These are phyloP conservation scores for Drosophila putrida DNA, from an alignment of 2,888 invertebrate genomes.

Conservation along the genomic window DNA sequence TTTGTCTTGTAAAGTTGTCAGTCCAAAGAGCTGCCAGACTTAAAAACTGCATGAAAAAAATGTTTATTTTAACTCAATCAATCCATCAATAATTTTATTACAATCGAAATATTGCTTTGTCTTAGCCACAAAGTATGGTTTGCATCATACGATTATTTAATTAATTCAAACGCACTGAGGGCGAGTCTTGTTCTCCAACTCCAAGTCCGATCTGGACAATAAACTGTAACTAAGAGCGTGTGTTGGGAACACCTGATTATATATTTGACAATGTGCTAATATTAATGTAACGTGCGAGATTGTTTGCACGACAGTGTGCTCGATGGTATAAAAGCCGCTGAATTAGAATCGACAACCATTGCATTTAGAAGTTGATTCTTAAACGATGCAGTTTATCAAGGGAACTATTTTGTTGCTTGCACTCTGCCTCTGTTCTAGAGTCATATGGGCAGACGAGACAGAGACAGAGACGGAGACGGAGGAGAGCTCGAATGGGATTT, in stretches of 20 bases:
- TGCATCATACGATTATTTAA: no score
- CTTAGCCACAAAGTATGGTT: no score
- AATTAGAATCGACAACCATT: not conserved
- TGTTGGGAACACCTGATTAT: conserved; percentile 44
- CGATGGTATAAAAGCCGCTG: conserved; percentile 36
- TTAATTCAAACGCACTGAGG: no score
- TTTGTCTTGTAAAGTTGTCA: no score
- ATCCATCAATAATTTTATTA: no score
- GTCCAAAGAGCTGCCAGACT: no score
- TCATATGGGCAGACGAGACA: conserved; percentile 2
- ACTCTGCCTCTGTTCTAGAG: conserved; percentile 13
- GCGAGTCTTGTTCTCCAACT: no score
- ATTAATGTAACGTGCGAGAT: conserved; percentile 33
- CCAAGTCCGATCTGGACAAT: not conserved
- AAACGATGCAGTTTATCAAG: conserved; percentile 24
- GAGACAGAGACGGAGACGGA: no score
- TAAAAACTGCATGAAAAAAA: no score
- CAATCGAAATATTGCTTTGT: no score
- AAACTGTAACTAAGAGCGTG: not conserved
- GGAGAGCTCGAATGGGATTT: no score
- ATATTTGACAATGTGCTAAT: conserved; percentile 48
- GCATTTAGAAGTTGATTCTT: conserved; percentile 5
- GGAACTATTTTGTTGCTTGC: conserved; percentile 13
- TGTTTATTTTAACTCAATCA: no score
- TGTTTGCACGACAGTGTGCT: conserved; percentile 9